Evolutionary conservation across 1,140 invertebrate genomes (phyloP).

Genomic region (Diprion similis): DNA sequence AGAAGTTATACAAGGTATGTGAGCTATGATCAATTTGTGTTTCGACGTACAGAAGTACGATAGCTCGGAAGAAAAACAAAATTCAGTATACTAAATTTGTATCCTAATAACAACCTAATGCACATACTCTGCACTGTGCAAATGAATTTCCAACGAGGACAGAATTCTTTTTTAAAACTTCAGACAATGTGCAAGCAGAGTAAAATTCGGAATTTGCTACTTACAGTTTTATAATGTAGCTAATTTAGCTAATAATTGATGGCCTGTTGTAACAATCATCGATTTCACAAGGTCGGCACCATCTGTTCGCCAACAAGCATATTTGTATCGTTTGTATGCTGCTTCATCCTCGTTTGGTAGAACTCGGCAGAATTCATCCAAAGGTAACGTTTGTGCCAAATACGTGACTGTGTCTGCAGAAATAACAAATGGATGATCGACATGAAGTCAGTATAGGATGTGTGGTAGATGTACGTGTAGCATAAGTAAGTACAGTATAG

Average conservation of each 20-base stretch:
- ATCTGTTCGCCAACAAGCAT: conserved; percentile 63
- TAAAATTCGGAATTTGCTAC: neutral
- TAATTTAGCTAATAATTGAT: conserved; percentile 65
- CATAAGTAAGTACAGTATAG: no score
- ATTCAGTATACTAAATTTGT: no score
- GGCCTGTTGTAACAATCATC: conserved; percentile 67
- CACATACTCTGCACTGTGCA: no score
- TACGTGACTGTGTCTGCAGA: conserved; percentile 61
- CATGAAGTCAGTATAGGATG: neutral
- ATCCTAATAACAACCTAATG: no score
- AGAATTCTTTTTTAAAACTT: no score
- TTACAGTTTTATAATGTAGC: conserved; percentile 56
- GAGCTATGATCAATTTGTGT: no score
- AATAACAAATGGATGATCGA: neutral
- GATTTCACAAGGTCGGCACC: conserved; percentile 69
- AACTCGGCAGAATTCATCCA: conserved; percentile 59
- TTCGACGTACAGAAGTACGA: no score
- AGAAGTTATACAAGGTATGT: no score
- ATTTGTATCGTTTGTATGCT: conserved; percentile 60
- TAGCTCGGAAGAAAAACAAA: no score
- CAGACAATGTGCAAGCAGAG: no score
- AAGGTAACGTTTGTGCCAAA: conserved; percentile 57
- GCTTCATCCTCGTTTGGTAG: conserved; percentile 56
- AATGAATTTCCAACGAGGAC: no score
- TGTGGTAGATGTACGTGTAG: no score